phyloP scores from a whole-genome alignment of 2,888 invertebrate species.

The Arge pagana region DNA sequence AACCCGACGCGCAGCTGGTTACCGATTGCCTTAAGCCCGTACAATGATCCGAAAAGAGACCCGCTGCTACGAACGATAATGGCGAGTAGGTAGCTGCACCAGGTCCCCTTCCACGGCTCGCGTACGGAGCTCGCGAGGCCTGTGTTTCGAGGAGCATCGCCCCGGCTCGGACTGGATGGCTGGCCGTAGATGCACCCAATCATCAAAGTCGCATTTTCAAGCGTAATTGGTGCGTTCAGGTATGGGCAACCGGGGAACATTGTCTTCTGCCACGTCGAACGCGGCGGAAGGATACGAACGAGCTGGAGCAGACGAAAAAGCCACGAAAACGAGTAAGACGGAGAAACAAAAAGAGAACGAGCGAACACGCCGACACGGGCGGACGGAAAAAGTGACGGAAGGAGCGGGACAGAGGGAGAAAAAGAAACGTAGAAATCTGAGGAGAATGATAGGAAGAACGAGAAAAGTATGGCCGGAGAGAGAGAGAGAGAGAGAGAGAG shows the following conservation, averaged over 20 bases:
- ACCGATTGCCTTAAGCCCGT: conserved; percentile 1
- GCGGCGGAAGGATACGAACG: neutral
- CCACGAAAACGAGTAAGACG: neutral
- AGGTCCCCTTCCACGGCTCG: conserved; percentile 13
- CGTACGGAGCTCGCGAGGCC: conserved; percentile 2
- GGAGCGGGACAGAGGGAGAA: conserved; percentile 23
- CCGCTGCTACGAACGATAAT: conserved; percentile 16
- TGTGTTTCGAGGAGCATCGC: neutral
- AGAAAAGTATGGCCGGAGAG: conserved; percentile 13
- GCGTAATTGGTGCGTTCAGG: conserved; percentile 53
- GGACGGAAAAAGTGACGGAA: conserved; percentile 31
- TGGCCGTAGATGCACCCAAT: conserved; percentile 42
- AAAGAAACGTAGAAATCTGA: too few relatives aligned
- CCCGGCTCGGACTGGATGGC: conserved; percentile 20
- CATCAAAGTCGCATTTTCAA: conserved; percentile 58
- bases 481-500: too few relatives aligned
- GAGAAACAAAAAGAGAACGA: conserved; percentile 11
- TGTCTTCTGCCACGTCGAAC: neutral
- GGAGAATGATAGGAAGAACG: conserved; percentile 17
- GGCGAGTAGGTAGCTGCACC: conserved; percentile 10
- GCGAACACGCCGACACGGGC: too few relatives aligned
- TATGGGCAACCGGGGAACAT: conserved; percentile 8
- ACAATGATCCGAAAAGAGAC: conserved; percentile 4
- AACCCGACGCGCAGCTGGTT: conserved; percentile 17
- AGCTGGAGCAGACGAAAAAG: conserved; percentile 12